Evolutionary conservation across 37 sponge, comb jelly and placozoan species (phyloP).

Genomic region (Oopsacas minuta): DNA sequence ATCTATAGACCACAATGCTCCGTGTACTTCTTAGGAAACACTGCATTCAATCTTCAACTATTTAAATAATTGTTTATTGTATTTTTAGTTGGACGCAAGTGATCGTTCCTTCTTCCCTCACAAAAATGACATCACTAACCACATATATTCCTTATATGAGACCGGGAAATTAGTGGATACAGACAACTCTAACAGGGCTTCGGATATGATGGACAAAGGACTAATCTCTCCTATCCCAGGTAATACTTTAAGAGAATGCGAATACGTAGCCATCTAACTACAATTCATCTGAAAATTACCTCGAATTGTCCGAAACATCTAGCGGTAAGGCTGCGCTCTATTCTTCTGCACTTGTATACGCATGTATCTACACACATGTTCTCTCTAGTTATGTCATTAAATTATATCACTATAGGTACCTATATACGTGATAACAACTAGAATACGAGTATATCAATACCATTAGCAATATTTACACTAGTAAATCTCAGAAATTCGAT

Average conservation of each 20-base stretch:
- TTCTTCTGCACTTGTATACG: background rate
- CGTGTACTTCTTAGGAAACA: no score
- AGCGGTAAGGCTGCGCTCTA: background rate
- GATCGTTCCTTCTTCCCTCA: slow-evolving; percentile 31
- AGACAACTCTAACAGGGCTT: background rate
- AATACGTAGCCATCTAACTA: background rate
- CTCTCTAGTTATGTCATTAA: no score
- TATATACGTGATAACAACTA: no score
- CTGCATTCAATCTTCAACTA: no score
- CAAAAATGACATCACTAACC: slow-evolving; percentile 35
- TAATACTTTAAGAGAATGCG: background rate
- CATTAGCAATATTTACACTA: no score
- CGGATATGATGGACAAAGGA: slow-evolving; percentile 15
- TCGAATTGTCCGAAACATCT: background rate
- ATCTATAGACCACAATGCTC: no score
- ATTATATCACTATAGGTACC: no score
- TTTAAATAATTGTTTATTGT: no score
- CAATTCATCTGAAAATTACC: no score
- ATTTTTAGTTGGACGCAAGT: background rate
- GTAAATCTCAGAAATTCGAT: no score
- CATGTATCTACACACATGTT: background rate
- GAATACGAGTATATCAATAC: no score
- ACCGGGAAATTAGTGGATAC: slow-evolving; percentile 23
- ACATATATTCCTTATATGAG: slow-evolving; percentile 60
- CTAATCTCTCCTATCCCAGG: background rate